Evolutionary conservation across 2,797 vertebrate genomes (phyloP), one percentile per base, ranked within the genome.

Genomic region (Hozukius guyotensis): DNA sequence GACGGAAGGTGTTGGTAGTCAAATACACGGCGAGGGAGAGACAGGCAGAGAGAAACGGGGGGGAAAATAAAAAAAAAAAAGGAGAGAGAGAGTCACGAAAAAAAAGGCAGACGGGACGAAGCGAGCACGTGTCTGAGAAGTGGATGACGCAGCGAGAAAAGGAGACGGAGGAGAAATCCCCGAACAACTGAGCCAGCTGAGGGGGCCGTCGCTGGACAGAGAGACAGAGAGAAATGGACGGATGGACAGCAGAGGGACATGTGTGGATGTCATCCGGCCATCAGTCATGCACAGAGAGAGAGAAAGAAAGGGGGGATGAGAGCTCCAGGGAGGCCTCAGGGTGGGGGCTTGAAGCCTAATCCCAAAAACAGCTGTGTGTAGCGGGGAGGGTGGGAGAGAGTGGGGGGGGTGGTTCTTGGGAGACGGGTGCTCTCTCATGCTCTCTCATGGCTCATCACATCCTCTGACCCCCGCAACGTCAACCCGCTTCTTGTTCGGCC

Each of bases 351-450:
- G 87, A 84, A 81, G 89, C 84, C 81, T 96, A 93, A 96, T 96
- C 92, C 92, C 81, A 84, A 96, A 96, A 96, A 92, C 96, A 96
- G 95, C 95, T 96, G 95, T 87, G 75, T 77, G 91, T 79, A 92
- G 73, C 34, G 1, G 65, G 65, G 80, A 56, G 77, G 75, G 64
- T 20, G 34, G 59, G 69, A 16, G 49, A 10, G 9, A 82, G 53
- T 4, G 29, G 67, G 5, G 52, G 8, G 25, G 67, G 3, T 20
- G 77, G 59, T 64, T 90, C 88, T 90, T 81, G 75, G 88, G 91
- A 92, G 91, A 86, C 63, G 61, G 87, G 72, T 38, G 80, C 81
- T 88, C 90, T 91, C 89, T 93, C 86, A 91, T 38, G 80, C 81
- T 88, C 90, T 91, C 89, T 93, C 86, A 91, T 89, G 88, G 93